Base-by-base conservation (phyloP, 2,888 invertebrate species). In the Xestobium rufovillosum region DNA sequence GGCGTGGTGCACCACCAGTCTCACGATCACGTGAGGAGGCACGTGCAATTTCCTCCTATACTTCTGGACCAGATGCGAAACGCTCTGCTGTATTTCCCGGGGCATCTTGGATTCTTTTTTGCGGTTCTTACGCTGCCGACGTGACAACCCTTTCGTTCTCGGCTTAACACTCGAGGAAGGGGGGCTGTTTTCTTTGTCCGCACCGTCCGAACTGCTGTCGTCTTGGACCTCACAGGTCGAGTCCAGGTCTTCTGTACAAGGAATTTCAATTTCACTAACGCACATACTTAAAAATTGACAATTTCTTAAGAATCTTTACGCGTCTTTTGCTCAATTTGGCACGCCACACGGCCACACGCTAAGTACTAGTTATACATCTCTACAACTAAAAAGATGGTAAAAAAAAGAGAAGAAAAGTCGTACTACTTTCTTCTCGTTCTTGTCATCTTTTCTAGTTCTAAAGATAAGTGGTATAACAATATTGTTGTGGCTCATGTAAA, bases 1-100 rank as follows among this genome's bases (percentile, higher is more conserved):
- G 12, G 78, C 56, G 61, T 83, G 80, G 37, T 72, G 70, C 1
- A 70, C 70, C 31, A 87, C 63, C 27, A 75, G 69, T 31, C 67
- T 63, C 28, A 67, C 71, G 50, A 85, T 57, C 43, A 74, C 70
- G 12, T 63, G 64, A 50, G 80, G 75, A 3, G 60, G 56, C 17
- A 75, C 49, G 8, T 68, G 64, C 14, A 73, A 48, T 42, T 67
- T 66, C n/a, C n/a, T 19, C 23, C n/a, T 6, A n/a, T 19, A 19
- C 6, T 6, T 8, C 6, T n/a, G 23, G 6, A 19, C 6, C 6
- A n/a, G 23, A n/a, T 8, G 6, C 6, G n/a, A 19, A 8, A 8
- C 28, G 45, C 51, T 59, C 34, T 43, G 52, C 50, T 50, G 56
- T 36, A 29, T 50, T 19, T 51, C 56, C 3, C 59, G 47, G 2